These are phyloP conservation scores for Arenaria interpres DNA, from an alignment of 2,113 vertebrate species.

Conservation along the genomic window DNA sequence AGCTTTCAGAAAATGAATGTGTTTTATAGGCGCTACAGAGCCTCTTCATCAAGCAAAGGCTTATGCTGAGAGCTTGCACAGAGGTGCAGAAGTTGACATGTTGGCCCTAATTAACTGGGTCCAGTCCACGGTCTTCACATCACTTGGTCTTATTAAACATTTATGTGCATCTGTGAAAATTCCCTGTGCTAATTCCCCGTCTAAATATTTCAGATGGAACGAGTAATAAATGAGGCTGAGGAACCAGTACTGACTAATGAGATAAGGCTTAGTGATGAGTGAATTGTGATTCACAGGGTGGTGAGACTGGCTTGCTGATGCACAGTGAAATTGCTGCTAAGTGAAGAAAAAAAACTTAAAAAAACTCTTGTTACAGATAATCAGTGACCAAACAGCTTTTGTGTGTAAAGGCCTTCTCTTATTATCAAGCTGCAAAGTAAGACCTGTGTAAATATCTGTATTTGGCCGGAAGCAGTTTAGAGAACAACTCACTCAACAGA, in stretches of 20 bases:
- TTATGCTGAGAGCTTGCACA: not conserved
- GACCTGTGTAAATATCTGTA: not conserved
- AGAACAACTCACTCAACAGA: not conserved
- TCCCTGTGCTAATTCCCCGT: not conserved
- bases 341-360: not conserved
- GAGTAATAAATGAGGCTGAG: not conserved
- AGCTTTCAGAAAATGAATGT: not conserved
- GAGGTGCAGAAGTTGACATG: not conserved
- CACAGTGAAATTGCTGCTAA: not conserved
- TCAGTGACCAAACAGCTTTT: not conserved
- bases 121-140: not conserved
- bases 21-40: not conserved
- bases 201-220: constrained; percentile 2
- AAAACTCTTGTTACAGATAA: not conserved
- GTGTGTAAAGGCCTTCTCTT: not conserved
- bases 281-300: constrained; percentile 18
- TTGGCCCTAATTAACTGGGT: not conserved
- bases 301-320: not conserved
- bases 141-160: not conserved
- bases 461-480: not conserved
- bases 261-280: constrained; percentile 34
- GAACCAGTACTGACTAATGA: not conserved
- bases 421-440: not conserved
- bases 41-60: not conserved
- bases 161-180: constrained; percentile 4